Percentiles rank a stretch among this genome's conserved stretches.
phyloP scores from a whole-genome alignment of 2,113 vertebrate species.

The Cochlearius cochlearius region DNA sequence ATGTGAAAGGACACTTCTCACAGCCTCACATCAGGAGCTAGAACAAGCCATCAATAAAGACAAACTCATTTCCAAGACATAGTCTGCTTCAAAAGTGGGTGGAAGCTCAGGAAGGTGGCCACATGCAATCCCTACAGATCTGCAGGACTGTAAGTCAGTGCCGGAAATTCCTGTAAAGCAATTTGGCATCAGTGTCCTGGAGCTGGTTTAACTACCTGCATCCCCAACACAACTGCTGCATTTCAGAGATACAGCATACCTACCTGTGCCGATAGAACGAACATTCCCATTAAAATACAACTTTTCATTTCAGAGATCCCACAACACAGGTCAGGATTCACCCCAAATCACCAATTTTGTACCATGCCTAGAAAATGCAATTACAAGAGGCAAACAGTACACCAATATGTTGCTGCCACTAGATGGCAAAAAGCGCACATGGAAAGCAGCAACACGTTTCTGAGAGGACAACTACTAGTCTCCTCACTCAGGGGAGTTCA shows the following conservation, averaged over 20 bases:
- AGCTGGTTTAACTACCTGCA: not conserved
- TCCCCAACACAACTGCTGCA: not conserved
- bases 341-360: not conserved
- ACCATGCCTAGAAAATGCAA: not conserved
- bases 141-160: not conserved
- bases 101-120: not conserved
- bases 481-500: not conserved
- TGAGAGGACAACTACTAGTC: not conserved
- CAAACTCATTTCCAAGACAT: not conserved
- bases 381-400: not conserved
- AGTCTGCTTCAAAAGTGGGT: not conserved
- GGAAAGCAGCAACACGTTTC: not conserved
- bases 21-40: not conserved
- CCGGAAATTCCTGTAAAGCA: not conserved
- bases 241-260: not conserved
- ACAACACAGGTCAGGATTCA: not conserved
- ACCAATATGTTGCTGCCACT: not conserved
- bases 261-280: not conserved
- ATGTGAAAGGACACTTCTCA: not conserved
- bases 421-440: constrained; percentile 27
- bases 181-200: not conserved
- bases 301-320: not conserved
- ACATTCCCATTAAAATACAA: not conserved
- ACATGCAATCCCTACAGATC: not conserved
- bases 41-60: not conserved